Evolutionary conservation across 2,888 invertebrate genomes (phyloP).

Genomic region (Mechanitis messenoides): DNA sequence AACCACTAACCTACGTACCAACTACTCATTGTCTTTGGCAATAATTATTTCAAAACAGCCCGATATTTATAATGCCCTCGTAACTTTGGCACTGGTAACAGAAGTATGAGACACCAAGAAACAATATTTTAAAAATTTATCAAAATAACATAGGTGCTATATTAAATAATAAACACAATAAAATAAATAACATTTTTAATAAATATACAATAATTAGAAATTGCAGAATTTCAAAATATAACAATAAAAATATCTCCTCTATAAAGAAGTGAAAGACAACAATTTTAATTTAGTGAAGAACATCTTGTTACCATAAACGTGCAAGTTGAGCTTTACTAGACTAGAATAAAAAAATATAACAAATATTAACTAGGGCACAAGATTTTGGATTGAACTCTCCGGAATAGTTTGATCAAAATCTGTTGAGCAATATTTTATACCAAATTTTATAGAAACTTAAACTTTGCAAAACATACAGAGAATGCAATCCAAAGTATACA

Average conservation of each 20-base stretch:
- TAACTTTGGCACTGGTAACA: slow-evolving; percentile 14
- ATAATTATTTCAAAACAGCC: slow-evolving; percentile 15
- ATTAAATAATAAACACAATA: not conserved
- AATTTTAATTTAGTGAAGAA: not conserved
- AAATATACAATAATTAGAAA: not conserved
- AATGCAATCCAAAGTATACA: slow-evolving; percentile 3
- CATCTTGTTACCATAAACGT: slow-evolving; percentile 22
- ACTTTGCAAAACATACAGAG: not conserved
- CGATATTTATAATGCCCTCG: not conserved
- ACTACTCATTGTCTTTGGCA: slow-evolving; percentile 34
- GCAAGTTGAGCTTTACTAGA: slow-evolving; percentile 65
- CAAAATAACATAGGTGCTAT: not conserved
- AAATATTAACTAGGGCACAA: slow-evolving; percentile 15
- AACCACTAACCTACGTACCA: slow-evolving; percentile 27
- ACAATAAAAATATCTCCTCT: too few species aligned
- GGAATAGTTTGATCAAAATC: slow-evolving; percentile 4
- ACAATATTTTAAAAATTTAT: not conserved
- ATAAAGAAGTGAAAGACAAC: not conserved
- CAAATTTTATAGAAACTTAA: not conserved
- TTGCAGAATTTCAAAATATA: too few species aligned
- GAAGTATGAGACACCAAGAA: slow-evolving; percentile 1
- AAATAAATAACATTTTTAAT: slow-evolving; percentile 3
- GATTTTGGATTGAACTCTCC: slow-evolving; percentile 5
- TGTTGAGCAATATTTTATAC: not conserved
- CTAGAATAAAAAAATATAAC: slow-evolving; percentile 57